Evolutionary conservation across 2,113 vertebrate species (phyloP).

Genomic region (Bettongia penicillata): DNA sequence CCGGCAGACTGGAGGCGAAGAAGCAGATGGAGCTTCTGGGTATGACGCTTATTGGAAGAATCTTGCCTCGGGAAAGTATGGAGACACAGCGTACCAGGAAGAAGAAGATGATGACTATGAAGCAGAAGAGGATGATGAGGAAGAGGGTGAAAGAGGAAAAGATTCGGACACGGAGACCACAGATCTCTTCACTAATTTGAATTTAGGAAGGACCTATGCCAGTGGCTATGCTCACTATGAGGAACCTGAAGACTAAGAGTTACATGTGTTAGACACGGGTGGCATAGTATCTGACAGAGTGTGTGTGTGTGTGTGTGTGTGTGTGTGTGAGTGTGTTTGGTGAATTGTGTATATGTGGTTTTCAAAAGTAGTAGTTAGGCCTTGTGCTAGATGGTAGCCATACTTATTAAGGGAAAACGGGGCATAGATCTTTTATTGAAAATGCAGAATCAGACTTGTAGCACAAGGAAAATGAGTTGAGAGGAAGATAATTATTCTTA

Average conservation of each 20-base stretch:
- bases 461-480: conserved; percentile 40
- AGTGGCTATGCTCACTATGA: conserved; percentile 89
- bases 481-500: conserved; percentile 39
- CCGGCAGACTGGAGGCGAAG: conserved; percentile 91
- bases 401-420: conserved; percentile 37
- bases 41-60: conserved; percentile 96
- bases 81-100: conserved; percentile 82
- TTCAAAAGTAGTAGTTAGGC: conserved; percentile 50
- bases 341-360: neutral
- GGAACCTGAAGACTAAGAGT: conserved; percentile 82
- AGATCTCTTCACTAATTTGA: conserved; percentile 87
- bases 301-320: conserved; percentile 6
- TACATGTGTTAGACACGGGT: neutral
- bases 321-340: conserved; percentile 23
- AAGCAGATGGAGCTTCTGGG: conserved; percentile 90
- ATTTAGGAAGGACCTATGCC: conserved; percentile 88
- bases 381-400: conserved; percentile 38
- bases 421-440: conserved; percentile 31
- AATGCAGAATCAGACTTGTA: conserved; percentile 43
- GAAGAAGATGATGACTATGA: conserved; percentile 89
- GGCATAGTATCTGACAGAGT: conserved; percentile 6
- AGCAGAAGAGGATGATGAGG: conserved; percentile 90
- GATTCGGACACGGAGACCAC: conserved; percentile 86
- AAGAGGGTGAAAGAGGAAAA: conserved; percentile 88
- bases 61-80: conserved; percentile 82